Base-by-base conservation (phyloP, 2,888 invertebrate species). In the Deroplatys truncata region DNA sequence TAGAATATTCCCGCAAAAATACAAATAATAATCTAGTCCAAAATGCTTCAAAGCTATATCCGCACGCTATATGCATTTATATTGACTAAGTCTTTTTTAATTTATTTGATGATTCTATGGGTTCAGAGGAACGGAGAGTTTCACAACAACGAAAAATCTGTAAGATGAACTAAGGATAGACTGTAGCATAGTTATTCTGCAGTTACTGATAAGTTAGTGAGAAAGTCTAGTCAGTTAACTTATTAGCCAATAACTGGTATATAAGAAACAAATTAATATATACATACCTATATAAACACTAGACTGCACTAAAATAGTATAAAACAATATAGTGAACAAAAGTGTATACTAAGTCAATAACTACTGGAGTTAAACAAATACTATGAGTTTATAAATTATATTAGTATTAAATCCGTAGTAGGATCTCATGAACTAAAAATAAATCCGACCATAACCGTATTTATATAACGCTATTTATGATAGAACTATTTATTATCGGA, bases 141-240 rank as follows among this genome's bases (percentile, higher is more conserved):
- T 90, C 90, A 90, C 83, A 89, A 90, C 90, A 90, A 90, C 90
- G 90, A 90, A 90, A 43, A 82, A 87, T 56, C 84, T 90, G 86
- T 90, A 90, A 84, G 56, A 49, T 87, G 20, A 82, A 85, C 72
- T 31, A 28, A 89, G 25, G 25, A 82, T 84, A 83, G 87, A n/a
- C 83, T 83, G 5, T 87, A 87, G 87, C 10, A 0, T 87, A 87
- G 82, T 35, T 31, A 35, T 82, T 35, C 72, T 82, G 43, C 29
- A 43, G 35, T 89, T 35, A 82, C 82, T 87, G 43, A 43, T 31
- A 43, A 84, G 85, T 43, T 82, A 89, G 85, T 89, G 89, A 89
- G 85, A 85, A n/a, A 84, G 15, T 82, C 89, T 89, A 89, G 89
- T 89, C 89, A 89, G 31, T 85, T 85, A 28, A 84, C n/a, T 72